These are phyloP conservation scores for Drosophila busckii DNA, from an alignment of 1,140 invertebrate species.

Conservation along the genomic window DNA sequence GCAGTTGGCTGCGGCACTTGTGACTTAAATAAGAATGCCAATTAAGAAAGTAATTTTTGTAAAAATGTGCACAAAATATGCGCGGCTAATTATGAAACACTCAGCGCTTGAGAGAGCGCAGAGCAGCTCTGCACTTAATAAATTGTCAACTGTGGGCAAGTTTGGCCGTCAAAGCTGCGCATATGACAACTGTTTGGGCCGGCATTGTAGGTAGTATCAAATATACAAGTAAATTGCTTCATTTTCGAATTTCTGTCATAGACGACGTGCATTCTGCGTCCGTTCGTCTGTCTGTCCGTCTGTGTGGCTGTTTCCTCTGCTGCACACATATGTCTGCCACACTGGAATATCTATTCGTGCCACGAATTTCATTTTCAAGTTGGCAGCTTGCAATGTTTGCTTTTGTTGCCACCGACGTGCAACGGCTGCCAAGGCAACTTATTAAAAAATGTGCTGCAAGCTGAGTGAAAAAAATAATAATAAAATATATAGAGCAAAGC, in stretches of 20 bases:
- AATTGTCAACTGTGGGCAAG: conserved; percentile 32
- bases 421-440: conserved; percentile 72
- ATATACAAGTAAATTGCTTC: conserved; percentile 72
- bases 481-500: conserved; percentile 2
- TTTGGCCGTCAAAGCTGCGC: conserved; percentile 12
- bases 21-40: conserved; percentile 14
- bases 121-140: conserved; percentile 22
- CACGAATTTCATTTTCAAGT: conserved; percentile 74
- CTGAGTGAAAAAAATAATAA: conserved; percentile 15
- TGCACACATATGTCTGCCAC: conserved; percentile 59
- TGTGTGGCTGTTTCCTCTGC: conserved; percentile 19
- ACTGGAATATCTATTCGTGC: conserved; percentile 71
- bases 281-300: too few relatives aligned
- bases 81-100: conserved; percentile 23
- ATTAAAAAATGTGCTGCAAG: conserved; percentile 68
- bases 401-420: conserved; percentile 60
- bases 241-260: conserved; percentile 75
- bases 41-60: conserved; percentile 26
- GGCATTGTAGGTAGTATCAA: conserved; percentile 53
- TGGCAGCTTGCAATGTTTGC: conserved; percentile 65
- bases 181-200: conserved; percentile 53
- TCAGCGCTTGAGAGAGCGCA: neutral
- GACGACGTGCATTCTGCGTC: conserved; percentile 43
- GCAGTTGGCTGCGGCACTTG: too few relatives aligned
- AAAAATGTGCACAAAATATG: conserved; percentile 31